Evolutionary conservation across 2,888 invertebrate species (phyloP).

Genomic region (Scaptomyza polygonia): DNA sequence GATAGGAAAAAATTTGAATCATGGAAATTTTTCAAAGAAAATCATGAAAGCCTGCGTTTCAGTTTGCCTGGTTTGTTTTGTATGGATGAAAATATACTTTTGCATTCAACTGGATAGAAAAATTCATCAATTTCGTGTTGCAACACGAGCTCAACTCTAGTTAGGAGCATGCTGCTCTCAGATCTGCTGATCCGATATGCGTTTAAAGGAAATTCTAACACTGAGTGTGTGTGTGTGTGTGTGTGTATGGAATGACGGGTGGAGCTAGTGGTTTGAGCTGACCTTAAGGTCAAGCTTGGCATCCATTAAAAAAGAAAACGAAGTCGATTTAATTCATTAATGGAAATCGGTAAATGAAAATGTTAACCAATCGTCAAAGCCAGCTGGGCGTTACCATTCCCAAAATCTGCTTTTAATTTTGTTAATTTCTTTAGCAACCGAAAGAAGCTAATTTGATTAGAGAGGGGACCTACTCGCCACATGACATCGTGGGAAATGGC

Average conservation of each 20-base stretch:
- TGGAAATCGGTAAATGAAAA: background rate
- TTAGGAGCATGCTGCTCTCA: background rate
- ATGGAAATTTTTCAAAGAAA: too few relatives aligned
- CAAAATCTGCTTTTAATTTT: constrained; percentile 67
- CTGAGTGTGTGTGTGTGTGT: constrained; percentile 1
- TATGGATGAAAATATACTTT: too few relatives aligned
- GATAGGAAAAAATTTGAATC: too few relatives aligned
- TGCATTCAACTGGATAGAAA: too few relatives aligned
- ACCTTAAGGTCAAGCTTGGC: constrained; percentile 28
- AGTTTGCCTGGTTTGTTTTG: too few relatives aligned
- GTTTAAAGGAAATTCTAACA: background rate
- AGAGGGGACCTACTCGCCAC: constrained; percentile 5
- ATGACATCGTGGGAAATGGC: constrained; percentile 55
- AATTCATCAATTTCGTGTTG: background rate
- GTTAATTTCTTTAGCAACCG: constrained; percentile 61
- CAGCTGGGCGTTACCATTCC: constrained; percentile 22
- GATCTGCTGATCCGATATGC: constrained; percentile 37
- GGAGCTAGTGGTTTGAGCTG: background rate
- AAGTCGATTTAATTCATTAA: constrained; percentile 75
- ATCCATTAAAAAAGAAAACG: constrained; percentile 68
- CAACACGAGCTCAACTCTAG: background rate
- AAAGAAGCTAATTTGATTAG: background rate
- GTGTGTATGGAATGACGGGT: background rate
- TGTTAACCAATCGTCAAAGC: constrained; percentile 1
- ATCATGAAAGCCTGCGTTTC: too few relatives aligned